Evolutionary conservation across 2,113 vertebrate genomes (phyloP).

Genomic region (Periophthalmus modestus): DNA sequence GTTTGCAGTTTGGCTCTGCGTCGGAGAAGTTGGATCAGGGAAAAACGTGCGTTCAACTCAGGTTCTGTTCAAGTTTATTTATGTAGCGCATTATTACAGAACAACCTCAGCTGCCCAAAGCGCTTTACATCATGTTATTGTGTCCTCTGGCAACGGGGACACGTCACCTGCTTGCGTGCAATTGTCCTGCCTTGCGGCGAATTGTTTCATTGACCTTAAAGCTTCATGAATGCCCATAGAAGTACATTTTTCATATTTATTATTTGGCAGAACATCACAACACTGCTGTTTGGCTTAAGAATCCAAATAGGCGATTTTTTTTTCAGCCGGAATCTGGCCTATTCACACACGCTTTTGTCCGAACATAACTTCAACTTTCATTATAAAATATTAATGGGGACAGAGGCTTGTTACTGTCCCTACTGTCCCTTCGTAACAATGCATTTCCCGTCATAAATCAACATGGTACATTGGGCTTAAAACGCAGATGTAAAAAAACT

Average conservation of each 20-base stretch:
- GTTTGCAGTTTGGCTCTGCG: neutral
- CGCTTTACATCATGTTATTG: neutral
- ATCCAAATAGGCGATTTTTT: neutral
- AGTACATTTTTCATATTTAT: neutral
- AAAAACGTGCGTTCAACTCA: too few relatives aligned
- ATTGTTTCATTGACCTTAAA: too few relatives aligned
- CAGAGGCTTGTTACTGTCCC: slow-evolving; percentile 11
- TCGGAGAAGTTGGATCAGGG: neutral
- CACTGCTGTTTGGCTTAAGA: neutral
- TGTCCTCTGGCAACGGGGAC: neutral
- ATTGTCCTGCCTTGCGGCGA: too few relatives aligned
- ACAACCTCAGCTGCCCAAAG: too few relatives aligned
- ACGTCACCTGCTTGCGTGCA: neutral
- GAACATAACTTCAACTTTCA: neutral
- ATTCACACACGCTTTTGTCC: neutral
- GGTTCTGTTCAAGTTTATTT: too few relatives aligned
- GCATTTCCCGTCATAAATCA: neutral
- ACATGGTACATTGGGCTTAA: neutral
- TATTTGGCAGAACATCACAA: neutral
- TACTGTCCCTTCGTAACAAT: neutral
- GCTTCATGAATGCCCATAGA: neutral
- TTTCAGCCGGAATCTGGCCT: neutral
- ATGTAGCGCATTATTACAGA: too few relatives aligned
- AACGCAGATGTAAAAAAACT: neutral
- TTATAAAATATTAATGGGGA: neutral